Conservation (phyloP, 2,113 vertebrate genomes). For the Anoplopoma fimbria region DNA sequence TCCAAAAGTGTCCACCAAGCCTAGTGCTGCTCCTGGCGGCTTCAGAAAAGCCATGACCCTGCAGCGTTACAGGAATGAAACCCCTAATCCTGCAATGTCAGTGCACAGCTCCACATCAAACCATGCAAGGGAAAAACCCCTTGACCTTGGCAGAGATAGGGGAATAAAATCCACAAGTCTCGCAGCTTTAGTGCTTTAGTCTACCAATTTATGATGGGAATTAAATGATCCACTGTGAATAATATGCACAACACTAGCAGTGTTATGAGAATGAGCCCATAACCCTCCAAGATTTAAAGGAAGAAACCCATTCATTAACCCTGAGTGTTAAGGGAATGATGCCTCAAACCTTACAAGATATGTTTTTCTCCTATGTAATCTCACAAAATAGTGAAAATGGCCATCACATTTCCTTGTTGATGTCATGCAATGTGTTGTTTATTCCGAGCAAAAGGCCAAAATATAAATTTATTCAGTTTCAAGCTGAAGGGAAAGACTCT, state of each 20-base stretch:
- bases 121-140: conserved; percentile 3
- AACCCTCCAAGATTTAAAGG: not conserved
- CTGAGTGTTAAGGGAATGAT: not conserved
- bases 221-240: conserved; percentile 33
- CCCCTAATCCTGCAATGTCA: conserved; percentile 39
- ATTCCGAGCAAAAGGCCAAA: not conserved
- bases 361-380: not conserved
- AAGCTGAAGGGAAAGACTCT: no score
- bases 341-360: not conserved
- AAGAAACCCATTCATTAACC: not conserved
- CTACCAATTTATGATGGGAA: conserved; percentile 23
- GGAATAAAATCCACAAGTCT: conserved; percentile 40
- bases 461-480: not conserved
- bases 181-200: conserved; percentile 34
- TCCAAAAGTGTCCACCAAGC: conserved; percentile 27
- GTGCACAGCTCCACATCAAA: conserved; percentile 32
- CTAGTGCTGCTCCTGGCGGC: not conserved
- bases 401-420: not conserved
- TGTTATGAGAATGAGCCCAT: not conserved
- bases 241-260: conserved; percentile 14
- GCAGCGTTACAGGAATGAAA: conserved; percentile 24
- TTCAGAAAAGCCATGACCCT: conserved; percentile 31
- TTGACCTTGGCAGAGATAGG: conserved; percentile 40
- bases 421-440: not conserved
- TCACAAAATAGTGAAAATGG: not conserved